Evolutionary conservation across 1,140 invertebrate genomes (phyloP).

Genomic region (Atta colombica): DNA sequence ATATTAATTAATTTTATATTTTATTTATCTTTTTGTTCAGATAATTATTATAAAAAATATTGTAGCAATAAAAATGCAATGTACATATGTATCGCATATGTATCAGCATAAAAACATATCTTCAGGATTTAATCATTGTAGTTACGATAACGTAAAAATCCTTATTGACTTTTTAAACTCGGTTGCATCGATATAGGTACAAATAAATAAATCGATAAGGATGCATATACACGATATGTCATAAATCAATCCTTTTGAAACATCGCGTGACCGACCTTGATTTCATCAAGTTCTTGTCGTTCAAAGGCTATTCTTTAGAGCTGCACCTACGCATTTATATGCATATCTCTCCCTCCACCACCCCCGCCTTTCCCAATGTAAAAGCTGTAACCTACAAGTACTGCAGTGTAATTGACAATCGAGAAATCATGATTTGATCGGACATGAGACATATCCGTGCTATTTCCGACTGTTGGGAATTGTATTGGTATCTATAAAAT

Average conservation of each 20-base stretch:
- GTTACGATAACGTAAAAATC: not conserved
- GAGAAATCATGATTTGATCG: not conserved
- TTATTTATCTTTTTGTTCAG: not conserved
- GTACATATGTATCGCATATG: too few relatives aligned
- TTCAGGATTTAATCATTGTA: not conserved
- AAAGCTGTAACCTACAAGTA: conserved; percentile 24
- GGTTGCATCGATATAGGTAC: not conserved
- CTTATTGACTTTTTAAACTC: not conserved
- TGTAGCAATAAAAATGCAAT: not conserved
- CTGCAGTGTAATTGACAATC: conserved; percentile 4
- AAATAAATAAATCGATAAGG: not conserved
- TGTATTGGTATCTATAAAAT: not conserved
- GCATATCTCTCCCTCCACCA: not conserved
- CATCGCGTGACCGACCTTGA: conserved; percentile 21
- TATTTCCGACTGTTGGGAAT: not conserved
- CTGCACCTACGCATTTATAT: conserved; percentile 34
- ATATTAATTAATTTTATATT: not conserved
- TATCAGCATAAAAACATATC: not conserved
- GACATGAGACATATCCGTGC: not conserved
- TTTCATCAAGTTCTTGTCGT: conserved; percentile 37
- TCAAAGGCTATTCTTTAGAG: conserved; percentile 7
- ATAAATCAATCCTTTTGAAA: conserved; percentile 7
- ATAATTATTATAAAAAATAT: not conserved
- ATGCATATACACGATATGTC: not conserved
- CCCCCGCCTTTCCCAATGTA: not conserved